Evolutionary conservation across 2,113 vertebrate genomes (phyloP), one percentile per base, ranked within the genome.

Genomic region (Benitochromis conjunctus): DNA sequence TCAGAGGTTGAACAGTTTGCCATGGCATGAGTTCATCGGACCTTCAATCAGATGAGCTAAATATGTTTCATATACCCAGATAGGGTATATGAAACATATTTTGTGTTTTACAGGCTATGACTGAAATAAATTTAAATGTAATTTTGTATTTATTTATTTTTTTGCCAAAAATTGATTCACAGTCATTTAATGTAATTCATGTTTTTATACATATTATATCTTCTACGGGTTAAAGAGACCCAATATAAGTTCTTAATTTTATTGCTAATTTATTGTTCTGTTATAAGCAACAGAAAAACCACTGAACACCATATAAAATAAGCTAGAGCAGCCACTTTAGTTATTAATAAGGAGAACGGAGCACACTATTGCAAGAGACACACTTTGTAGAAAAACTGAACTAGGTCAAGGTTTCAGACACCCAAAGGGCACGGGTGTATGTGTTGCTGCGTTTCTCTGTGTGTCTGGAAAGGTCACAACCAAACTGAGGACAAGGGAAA

Each of bases 321-420:
- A 76, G 71, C 18, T 76, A 53, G 8, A 62, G 62, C 54, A 48
- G 46, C 41, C 7, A 38, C 41, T 43, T 5, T 2, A 62, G 57
- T 84, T 57, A 82, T 84, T 58, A 86, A 92, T 41, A 79, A 34
- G 46, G 34, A 84, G 60, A 66, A 79, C n/a, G 55, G 43, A 34
- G 77, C 51, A 38, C 62, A 1, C 31, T 82, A 74, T 60, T 82
- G 56, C 41, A 79, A 38, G 19, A 24, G 9, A 36, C 11, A 55
- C 19, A 26, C 9, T 81, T 43, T 80, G 46, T 41, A 43, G 36
- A 79, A 64, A 80, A 79, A 86, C 54, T 58, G 56, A 93, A 91
- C 54, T 83, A n/a, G 92, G 93, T 94, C 92, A 95, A 95, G 92
- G 92, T 94, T 94, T 85, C 84, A 90, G 86, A 89, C 84, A 81